phyloP scores from a whole-genome alignment of 2,113 vertebrate species.

The Protomyctophum bolini region DNA sequence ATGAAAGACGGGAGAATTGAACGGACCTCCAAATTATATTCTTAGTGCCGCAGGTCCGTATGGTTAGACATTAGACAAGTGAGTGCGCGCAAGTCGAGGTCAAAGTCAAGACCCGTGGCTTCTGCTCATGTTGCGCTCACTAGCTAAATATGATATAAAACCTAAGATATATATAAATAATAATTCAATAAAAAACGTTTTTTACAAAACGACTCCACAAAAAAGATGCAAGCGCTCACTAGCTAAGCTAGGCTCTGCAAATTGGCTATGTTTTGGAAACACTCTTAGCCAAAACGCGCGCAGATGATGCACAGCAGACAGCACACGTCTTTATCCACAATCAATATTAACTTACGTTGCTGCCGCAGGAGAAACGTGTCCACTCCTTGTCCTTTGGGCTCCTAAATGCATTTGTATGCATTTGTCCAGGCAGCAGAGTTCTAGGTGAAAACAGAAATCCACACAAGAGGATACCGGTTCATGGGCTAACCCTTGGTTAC shows the following conservation, averaged over 20 bases:
- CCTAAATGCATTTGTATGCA: constrained; percentile 99
- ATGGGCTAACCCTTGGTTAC: constrained; percentile 66
- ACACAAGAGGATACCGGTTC: constrained; percentile 73
- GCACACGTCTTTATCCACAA: constrained; percentile 5
- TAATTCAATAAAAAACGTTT: too few relatives aligned
- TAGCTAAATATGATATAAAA: not conserved
- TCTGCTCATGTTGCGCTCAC: not conserved
- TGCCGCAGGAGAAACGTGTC: constrained; percentile 86
- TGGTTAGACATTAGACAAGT: not conserved
- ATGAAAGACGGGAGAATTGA: constrained; percentile 14
- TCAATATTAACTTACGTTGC: constrained; percentile 85
- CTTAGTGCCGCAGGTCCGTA: not conserved
- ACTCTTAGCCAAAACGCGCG: constrained; percentile 1
- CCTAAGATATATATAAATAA: too few relatives aligned
- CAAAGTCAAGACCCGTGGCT: constrained; percentile 36
- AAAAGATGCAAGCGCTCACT: too few relatives aligned
- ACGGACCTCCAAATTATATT: constrained; percentile 25
- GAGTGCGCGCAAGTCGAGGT: constrained; percentile 28
- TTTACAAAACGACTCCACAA: too few relatives aligned
- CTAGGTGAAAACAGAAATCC: constrained; percentile 90
- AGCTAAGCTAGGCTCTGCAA: not conserved
- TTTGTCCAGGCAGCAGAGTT: constrained; percentile 93
- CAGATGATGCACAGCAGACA: constrained; percentile 3
- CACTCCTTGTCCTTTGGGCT: constrained; percentile 97
- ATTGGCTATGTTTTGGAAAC: not conserved